Base-by-base conservation (phyloP, 2,888 invertebrate species). In the Drepanosiphum platanoidis region DNA sequence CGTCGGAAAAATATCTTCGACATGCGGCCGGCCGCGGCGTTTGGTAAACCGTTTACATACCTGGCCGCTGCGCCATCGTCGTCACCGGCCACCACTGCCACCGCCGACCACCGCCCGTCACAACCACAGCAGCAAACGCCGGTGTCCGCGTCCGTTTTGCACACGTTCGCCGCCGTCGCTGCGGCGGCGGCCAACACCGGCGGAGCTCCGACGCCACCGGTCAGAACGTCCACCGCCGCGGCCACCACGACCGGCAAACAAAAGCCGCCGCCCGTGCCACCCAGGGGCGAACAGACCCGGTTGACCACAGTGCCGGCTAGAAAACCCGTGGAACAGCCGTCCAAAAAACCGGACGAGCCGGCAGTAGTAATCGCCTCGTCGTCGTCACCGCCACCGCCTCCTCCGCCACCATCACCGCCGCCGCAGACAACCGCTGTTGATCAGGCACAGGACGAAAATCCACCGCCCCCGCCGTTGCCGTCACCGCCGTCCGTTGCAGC, bases 241-340 rank as follows among this genome's bases (percentile, higher is more conserved):
- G 46, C 86, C 79, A 58, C 87, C 3, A 58, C 80, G 86, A 66
- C 86, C 27, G 70, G 36, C 13, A 88, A 88, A 82, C 88, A 88
- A 15, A 88, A 88, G 74, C 88, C 88, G 15, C 88, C 88, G 3
- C 87, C 88, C 1, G 88, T 88, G n/a, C 88, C 88, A 4, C 88
- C 88, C 22, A 86, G 88, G 11, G 88, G 88, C 61, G 88, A 88
- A 86, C 87, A 87, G 58, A 88, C 88, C 9, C 86, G 88, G 30
- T 86, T 88, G 32, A 88, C 88, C 3, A 88, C 88, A 15, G 88
- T 88, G 15, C 86, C 70, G 66, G 61, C 39, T 9, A 82, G 61
- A 13, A 82, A 8, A 32, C 46, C 83, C 9, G 9, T 82, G 8
- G 52, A 42, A 77, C 42, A 30, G 9, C 81, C 82, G 9, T 71